phyloP scores from a whole-genome alignment of 2,797 vertebrate species.

The Salmo trutta region DNA sequence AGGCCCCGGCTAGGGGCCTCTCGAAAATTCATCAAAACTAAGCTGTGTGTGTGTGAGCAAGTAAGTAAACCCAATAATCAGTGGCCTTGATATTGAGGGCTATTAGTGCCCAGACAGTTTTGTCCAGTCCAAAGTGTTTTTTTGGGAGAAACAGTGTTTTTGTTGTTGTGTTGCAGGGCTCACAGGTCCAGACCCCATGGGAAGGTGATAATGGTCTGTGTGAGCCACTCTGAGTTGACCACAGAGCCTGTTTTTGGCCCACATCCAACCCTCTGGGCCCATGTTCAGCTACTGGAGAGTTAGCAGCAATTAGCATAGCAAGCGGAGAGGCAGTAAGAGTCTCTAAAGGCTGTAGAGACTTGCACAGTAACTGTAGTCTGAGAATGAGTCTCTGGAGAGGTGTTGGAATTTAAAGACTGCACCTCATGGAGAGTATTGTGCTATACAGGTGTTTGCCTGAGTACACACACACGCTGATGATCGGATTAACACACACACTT shows the following conservation, averaged over 20 bases:
- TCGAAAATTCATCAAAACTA: no score
- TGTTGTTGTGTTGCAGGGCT: constrained; percentile 41
- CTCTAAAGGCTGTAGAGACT: background rate
- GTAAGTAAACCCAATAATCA: constrained; percentile 39
- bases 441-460: background rate
- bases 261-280: background rate
- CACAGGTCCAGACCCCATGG: constrained; percentile 41
- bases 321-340: background rate
- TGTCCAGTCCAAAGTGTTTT: constrained; percentile 2
- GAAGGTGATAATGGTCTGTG: background rate
- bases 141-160: background rate
- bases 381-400: background rate
- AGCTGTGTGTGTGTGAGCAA: background rate
- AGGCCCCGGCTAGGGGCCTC: no score
- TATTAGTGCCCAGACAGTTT: constrained; percentile 56
- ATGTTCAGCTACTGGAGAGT: background rate
- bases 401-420: background rate
- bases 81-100: constrained; percentile 41
- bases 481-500: constrained; percentile 6
- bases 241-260: background rate
- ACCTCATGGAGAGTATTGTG: background rate
- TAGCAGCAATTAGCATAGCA: constrained; percentile 8
- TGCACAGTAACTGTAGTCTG: background rate
- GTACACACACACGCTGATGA: background rate
- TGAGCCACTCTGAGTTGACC: background rate